A percentile compares a stretch with the other conserved stretches of the same genome.
phyloP scores from a whole-genome alignment of 2,888 invertebrate genomes.

The Chydorus sphaericus region DNA sequence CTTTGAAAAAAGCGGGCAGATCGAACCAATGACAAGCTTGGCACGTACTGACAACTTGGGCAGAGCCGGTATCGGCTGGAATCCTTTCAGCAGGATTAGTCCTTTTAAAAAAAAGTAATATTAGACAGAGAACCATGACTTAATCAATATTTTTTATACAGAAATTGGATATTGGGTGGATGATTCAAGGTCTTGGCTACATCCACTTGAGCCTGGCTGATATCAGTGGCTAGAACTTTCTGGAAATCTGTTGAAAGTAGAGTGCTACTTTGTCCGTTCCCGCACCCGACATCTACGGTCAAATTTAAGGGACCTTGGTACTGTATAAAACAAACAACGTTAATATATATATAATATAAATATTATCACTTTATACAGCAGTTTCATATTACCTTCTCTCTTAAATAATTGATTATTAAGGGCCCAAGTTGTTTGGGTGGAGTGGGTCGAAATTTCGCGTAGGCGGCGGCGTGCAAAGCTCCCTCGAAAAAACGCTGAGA shows the following conservation, averaged over 20 bases:
- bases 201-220: background rate
- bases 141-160: background rate
- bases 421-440: slow-evolving; percentile 20
- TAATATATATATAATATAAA: background rate
- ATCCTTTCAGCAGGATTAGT: slow-evolving; percentile 26
- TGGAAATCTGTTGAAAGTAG: slow-evolving; percentile 4
- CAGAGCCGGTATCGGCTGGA: slow-evolving; percentile 19
- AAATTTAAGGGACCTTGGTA: slow-evolving; percentile 1
- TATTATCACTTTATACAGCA: background rate
- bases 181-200: slow-evolving; percentile 5
- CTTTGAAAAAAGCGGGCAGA: slow-evolving; percentile 25
- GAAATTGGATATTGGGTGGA: background rate
- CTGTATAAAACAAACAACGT: background rate
- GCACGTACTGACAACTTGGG: slow-evolving; percentile 27
- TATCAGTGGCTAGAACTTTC: slow-evolving; percentile 8
- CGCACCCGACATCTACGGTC: slow-evolving; percentile 8
- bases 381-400: slow-evolving; percentile 19
- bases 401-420: slow-evolving; percentile 19
- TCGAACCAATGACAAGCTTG: slow-evolving; percentile 31
- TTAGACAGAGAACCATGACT: background rate
- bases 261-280: slow-evolving; percentile 4
- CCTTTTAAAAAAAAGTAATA: slow-evolving; percentile 8
- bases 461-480: slow-evolving; percentile 20
- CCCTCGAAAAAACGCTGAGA: slow-evolving; percentile 21
- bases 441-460: slow-evolving; percentile 21